These are phyloP conservation scores for Paratilapia polleni DNA, from an alignment of 2,113 vertebrate genomes.

Conservation along the genomic window DNA sequence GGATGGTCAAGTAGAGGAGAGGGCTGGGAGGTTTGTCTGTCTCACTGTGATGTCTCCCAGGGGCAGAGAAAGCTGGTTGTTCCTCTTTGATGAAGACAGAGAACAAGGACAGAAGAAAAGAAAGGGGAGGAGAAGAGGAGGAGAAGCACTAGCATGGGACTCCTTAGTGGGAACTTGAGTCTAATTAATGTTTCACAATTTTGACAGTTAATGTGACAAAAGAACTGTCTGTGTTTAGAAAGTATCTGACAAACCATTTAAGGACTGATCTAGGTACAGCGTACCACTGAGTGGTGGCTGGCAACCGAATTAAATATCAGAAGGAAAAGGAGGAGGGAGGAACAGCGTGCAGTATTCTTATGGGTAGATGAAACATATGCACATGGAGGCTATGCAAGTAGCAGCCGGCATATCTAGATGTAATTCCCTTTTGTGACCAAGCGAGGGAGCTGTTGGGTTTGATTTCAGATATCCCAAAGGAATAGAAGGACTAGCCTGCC, in stretches of 20 bases:
- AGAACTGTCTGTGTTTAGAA: conserved; percentile 55
- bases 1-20: conserved; percentile 46
- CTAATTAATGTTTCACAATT: conserved; percentile 66
- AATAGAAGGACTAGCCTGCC: conserved; percentile 61
- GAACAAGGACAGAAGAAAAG: conserved; percentile 37
- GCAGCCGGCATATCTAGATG: neutral
- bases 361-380: neutral
- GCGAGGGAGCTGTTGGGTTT: conserved; percentile 76
- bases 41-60: conserved; percentile 23
- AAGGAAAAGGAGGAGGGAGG: conserved; percentile 7
- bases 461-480: conserved; percentile 65
- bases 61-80: conserved; percentile 24
- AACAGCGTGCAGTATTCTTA: neutral
- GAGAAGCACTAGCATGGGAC: conserved; percentile 49
- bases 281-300: neutral
- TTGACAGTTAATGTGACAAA: conserved; percentile 70
- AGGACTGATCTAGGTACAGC: conserved; percentile 31
- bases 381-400: neutral
- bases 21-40: conserved; percentile 26
- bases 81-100: conserved; percentile 57
- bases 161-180: conserved; percentile 63
- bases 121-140: conserved; percentile 42
- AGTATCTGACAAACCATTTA: conserved; percentile 53
- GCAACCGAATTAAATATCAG: neutral
- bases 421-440: conserved; percentile 39